Base-by-base conservation (phyloP, 2,888 invertebrate species). In the Diarsia brunnea region DNA sequence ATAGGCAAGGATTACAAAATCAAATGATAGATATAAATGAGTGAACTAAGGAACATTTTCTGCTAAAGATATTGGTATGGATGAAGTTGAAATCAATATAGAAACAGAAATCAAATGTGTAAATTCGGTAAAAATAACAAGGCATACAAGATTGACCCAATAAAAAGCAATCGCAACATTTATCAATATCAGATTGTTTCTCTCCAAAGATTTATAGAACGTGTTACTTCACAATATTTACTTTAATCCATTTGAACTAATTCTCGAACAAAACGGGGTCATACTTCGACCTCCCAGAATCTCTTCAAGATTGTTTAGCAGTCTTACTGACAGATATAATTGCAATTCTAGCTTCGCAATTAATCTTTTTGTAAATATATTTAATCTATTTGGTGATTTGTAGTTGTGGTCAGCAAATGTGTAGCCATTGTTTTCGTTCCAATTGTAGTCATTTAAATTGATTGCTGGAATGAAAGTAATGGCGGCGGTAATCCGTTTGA, bases 301-400 rank as follows among this genome's bases (percentile, higher is more conserved):
- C 68, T 66, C 49, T 69, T 68, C 27, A 43, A 66, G 51, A 71
- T 81, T 63, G 68, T 71, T 81, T 78, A 72, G 31, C 55, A 49
- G 19, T 47, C 72, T 38, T 12, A 81, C 70, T 81, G 79, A 85
- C 61, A 67, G 75, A 70, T 73, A 78, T 83, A 75, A 83, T 85
- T 70, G 77, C 65, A 21, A 47, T 64, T 72, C 78, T 78, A 45
- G 82, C 69, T 67, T 81, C 64, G 60, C 58, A 55, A 73, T 73
- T 0, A 58, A 84, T 82, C 68, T 45, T 75, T 70, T 74, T 73
- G 61, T 81, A 82, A 85, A 87, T 75, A 86, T 77, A 85, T 38
- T 27, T 70, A 67, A 85, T 38, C 31, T 70, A 67, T 69, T 67
- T 12, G 11, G 11, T 43, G 2, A 38, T 72, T 71, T 27, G 16